Evolutionary conservation across 2,797 vertebrate genomes (phyloP), one percentile per base, ranked within the genome.

Genomic region (Enteromius mattozi): DNA sequence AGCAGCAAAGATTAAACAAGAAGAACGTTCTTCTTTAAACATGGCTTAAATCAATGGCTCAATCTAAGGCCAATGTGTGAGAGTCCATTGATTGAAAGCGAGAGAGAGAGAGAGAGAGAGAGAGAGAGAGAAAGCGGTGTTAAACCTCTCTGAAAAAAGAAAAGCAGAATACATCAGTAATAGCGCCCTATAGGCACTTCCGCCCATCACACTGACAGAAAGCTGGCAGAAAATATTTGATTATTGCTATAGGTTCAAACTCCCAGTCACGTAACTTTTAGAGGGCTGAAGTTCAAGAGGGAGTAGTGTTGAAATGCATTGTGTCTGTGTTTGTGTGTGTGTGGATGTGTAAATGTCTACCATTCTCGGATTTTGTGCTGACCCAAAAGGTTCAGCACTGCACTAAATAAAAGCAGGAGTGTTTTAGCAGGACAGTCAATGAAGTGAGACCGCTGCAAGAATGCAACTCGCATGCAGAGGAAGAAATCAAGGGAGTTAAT

Each of bases 21-120:
- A 49, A 59, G n/a, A 82, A 42, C 30, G 7, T 49, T 63, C 30
- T 75, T 65, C 59, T 83, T 79, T 76, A 74, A 49, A 78, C 33
- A 37, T 6, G 1, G 76, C 47, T 66, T 68, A 49, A 80, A 74
- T 69, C 77, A 83, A 83, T 83, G 61, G 59, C 37, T 86, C 70
- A 79, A 75, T 71, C 78, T 9, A 79, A 59, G 19, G 61, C 47
- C 68, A 49, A 59, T 5, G 42, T 33, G 40, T 72, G 74, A 66
- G 72, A 66, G 66, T 45, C 35, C 56, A 86, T 24, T 19, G 75
- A 79, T 59, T 65, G 5, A 82, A 24, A 16, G 6, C n/a, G 19
- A 80, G 24, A 65, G n/a, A 65, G 16, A 82, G 12, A 63, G 19
- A 51, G n/a, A 65, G 19, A 51, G n/a, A 65, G 37, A 8, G 24